These are phyloP conservation scores for Arbacia lixula DNA, from an alignment of 53 echinoderm and acorn worm genomes.

Conservation along the genomic window DNA sequence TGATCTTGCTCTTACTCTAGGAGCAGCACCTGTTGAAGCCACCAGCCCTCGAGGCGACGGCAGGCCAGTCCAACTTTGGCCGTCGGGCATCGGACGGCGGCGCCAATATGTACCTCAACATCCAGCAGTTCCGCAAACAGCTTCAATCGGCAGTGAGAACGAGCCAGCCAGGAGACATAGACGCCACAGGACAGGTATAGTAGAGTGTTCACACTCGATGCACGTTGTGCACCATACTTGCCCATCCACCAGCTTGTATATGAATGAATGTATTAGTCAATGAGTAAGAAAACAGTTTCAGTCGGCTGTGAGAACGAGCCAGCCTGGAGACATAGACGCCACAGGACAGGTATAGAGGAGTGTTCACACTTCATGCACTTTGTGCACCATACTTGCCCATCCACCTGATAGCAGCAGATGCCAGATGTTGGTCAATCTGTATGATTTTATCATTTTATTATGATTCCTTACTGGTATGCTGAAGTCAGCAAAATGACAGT, in stretches of 20 bases:
- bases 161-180: slow-evolving; percentile 81
- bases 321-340: slow-evolving; percentile 70
- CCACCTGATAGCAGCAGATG: too few species aligned
- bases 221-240: too few species aligned
- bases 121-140: slow-evolving; percentile 84
- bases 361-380: too few species aligned
- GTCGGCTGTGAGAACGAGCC: slow-evolving; percentile 68
- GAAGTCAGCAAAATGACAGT: too few species aligned
- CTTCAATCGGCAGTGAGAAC: slow-evolving; percentile 60
- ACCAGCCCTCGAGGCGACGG: slow-evolving; percentile 90
- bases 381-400: too few species aligned
- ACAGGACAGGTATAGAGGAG: slow-evolving; percentile 86
- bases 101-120: slow-evolving; percentile 87
- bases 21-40: slow-evolving; percentile 91
- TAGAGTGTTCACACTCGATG: too few species aligned
- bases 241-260: slow-evolving; percentile 81
- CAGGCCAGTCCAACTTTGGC: slow-evolving; percentile 73
- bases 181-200: slow-evolving; percentile 80
- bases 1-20: slow-evolving; percentile 33
- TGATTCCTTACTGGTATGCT: too few species aligned
- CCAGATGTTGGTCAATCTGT: too few species aligned
- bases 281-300: slow-evolving; percentile 80
- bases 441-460: too few species aligned
- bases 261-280: too few species aligned
- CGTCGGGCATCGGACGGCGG: slow-evolving; percentile 90